Conservation (phyloP, 2,113 vertebrate genomes). For the Perca schrenkii region DNA sequence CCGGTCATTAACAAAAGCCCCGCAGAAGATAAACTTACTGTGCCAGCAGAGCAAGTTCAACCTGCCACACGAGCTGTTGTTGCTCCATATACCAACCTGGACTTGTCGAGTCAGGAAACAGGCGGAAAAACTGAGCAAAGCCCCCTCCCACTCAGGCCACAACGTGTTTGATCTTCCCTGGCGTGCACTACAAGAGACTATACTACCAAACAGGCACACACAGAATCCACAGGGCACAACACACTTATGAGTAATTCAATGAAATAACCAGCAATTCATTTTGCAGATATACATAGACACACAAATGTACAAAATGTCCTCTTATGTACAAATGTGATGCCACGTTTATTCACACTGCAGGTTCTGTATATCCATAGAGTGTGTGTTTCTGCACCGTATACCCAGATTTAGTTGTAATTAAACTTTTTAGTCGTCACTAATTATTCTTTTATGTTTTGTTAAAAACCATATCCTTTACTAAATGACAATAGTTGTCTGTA, state of each 20-base stretch:
- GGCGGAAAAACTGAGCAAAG: not conserved
- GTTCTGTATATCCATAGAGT: too few relatives aligned
- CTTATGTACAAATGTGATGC: not conserved
- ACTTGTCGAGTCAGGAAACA: conserved; percentile 1
- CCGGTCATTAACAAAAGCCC: not conserved
- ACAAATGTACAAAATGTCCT: not conserved
- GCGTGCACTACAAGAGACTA: not conserved
- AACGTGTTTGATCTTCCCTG: not conserved
- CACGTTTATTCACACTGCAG: not conserved
- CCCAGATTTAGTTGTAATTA: too few relatives aligned
- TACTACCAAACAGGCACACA: not conserved
- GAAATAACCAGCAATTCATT: not conserved
- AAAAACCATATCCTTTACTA: too few relatives aligned
- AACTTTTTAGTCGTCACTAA: too few relatives aligned
- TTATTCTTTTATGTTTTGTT: too few relatives aligned
- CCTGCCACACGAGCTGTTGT: not conserved
- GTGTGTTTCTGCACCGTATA: too few relatives aligned
- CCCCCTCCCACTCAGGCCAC: not conserved
- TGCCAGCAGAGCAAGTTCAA: not conserved
- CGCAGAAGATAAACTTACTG: not conserved
- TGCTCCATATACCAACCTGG: not conserved
- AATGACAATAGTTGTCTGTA: too few relatives aligned
- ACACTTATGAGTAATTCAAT: conserved; percentile 12
- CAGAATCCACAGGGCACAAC: not conserved
- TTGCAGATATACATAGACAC: not conserved